A percentile compares a stretch with the other conserved stretches of the same genome.
Conservation (phyloP, 2,113 vertebrate genomes). For the Chamaea fasciata region DNA sequence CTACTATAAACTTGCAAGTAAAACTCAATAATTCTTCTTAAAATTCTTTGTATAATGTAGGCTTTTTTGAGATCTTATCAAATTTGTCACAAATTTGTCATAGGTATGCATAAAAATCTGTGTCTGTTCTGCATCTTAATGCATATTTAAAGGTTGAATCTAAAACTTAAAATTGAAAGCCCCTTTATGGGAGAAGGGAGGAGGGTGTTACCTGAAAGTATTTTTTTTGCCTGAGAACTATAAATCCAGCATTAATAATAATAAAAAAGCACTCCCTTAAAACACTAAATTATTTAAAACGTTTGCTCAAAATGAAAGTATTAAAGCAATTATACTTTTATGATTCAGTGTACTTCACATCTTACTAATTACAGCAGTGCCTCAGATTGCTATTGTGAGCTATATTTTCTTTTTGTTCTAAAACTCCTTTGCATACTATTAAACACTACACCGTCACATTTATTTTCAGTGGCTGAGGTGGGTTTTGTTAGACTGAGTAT, state of each 20-base stretch:
- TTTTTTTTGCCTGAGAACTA: not conserved
- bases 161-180: not conserved
- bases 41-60: not conserved
- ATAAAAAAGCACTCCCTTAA: too few relatives aligned
- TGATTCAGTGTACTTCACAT: not conserved
- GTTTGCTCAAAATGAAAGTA: not conserved
- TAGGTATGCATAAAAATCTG: not conserved
- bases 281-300: not conserved
- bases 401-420: not conserved
- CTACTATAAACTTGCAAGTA: not conserved
- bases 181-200: not conserved
- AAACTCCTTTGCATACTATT: not conserved
- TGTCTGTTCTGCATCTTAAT: not conserved
- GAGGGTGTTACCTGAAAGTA: not conserved
- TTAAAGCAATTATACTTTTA: not conserved
- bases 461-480: not conserved
- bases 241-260: not conserved
- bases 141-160: not conserved
- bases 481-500: slow-evolving; percentile 5
- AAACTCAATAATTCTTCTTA: not conserved
- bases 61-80: not conserved
- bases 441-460: not conserved
- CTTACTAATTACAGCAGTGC: not conserved
- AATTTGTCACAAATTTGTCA: not conserved
- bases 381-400: not conserved